These are phyloP conservation scores for Leptobrachium ailaonicum DNA, from an alignment of 2,113 vertebrate genomes.

Conservation along the genomic window DNA sequence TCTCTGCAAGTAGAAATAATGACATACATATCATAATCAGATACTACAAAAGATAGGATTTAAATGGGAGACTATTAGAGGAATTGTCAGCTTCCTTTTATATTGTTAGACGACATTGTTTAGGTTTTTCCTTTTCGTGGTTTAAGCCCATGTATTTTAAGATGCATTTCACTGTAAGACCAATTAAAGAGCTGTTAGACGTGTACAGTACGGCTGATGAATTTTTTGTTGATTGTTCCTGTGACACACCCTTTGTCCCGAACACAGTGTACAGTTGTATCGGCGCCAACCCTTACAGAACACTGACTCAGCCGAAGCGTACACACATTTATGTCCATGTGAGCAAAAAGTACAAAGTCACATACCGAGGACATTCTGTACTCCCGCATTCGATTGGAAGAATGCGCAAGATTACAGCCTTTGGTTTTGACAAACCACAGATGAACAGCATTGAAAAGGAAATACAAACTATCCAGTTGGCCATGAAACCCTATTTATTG, in stretches of 20 bases:
- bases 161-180: not conserved
- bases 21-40: not conserved
- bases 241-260: slow-evolving; percentile 17
- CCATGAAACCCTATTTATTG: no score
- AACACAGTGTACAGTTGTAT: slow-evolving; percentile 24
- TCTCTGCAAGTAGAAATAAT: not conserved
- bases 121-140: no score
- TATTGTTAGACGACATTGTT: no score
- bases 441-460: no score
- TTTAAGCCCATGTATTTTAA: not conserved
- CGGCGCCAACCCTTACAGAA: not conserved
- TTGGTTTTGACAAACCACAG: no score
- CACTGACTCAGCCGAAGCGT: not conserved
- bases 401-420: no score
- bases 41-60: not conserved
- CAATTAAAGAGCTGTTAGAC: not conserved
- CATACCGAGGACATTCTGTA: not conserved
- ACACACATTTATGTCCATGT: not conserved
- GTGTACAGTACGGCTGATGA: not conserved
- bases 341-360: not conserved
- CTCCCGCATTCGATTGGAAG: not conserved
- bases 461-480: no score
- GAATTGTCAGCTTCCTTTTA: no score
- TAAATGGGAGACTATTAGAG: no score
- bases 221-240: not conserved